These are phyloP conservation scores for Aphodius granarius DNA, from an alignment of 2,888 invertebrate species.

Conservation along the genomic window DNA sequence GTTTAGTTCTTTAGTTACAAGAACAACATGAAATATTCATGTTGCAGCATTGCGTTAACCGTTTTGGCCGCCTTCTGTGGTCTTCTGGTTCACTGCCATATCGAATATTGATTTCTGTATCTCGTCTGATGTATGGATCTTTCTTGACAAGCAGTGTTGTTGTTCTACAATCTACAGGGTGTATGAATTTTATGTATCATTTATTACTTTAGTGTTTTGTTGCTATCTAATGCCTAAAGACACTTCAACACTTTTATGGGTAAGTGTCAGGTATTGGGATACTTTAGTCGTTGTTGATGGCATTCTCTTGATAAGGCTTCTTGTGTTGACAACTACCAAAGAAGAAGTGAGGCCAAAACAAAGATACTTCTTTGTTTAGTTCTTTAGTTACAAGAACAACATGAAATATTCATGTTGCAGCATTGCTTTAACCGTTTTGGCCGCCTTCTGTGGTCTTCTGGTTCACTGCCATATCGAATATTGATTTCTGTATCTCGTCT, in stretches of 20 bases:
- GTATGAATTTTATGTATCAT: no score
- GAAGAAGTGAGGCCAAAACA: no score
- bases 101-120: background rate
- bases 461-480: background rate
- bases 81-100: background rate
- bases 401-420: background rate
- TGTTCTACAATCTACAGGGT: background rate
- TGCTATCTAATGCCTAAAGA: no score
- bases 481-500: background rate
- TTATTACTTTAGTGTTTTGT: no score
- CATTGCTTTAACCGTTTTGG: background rate
- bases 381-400: no score
- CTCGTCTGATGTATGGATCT: background rate
- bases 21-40: background rate
- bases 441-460: background rate
- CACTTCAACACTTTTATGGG: no score
- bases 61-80: background rate
- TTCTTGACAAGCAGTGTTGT: background rate
- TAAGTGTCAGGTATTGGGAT: no score
- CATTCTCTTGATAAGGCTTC: no score
- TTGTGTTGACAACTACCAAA: no score
- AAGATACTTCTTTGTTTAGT: no score
- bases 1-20: no score
- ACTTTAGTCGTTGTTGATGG: no score
- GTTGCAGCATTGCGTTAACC: background rate